Conservation (phyloP, 2,113 vertebrate genomes). For the Condylura cristata region DNA sequence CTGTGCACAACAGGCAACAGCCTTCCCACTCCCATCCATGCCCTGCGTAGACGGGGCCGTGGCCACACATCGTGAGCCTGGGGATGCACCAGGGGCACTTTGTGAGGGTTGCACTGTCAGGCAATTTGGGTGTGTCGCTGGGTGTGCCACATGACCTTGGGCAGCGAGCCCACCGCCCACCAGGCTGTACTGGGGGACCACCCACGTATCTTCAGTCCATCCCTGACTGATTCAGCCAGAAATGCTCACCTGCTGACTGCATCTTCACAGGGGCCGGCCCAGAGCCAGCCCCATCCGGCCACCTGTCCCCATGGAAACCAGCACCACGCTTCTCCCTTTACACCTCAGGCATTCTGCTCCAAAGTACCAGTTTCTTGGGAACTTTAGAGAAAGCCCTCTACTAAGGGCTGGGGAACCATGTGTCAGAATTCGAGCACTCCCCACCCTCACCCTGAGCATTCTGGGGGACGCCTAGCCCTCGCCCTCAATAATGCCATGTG, state of each 20-base stretch:
- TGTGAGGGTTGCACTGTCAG: too few relatives aligned
- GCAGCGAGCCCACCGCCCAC: too few relatives aligned
- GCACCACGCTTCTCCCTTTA: neutral
- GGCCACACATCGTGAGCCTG: too few relatives aligned
- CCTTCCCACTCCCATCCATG: fast-evolving
- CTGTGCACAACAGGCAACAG: fast-evolving
- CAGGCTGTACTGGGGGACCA: too few relatives aligned
- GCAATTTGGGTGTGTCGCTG: too few relatives aligned
- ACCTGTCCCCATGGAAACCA: neutral
- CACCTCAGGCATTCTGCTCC: neutral
- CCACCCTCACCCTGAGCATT: neutral
- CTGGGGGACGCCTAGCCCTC: neutral
- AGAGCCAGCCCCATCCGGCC: neutral
- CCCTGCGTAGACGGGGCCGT: fast-evolving
- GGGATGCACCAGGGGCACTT: too few relatives aligned
- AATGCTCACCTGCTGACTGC: fast-evolving
- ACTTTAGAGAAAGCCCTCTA: neutral
- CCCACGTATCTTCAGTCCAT: too few relatives aligned
- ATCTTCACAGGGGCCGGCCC: fast-evolving
- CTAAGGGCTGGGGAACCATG: neutral
- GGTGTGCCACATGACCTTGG: too few relatives aligned
- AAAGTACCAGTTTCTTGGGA: neutral
- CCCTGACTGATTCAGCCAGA: neutral
- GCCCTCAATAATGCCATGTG: neutral
- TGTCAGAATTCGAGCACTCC: neutral